These are phyloP conservation scores for Oreochromis niloticus DNA, from an alignment of 2,113 vertebrate species.

Conservation along the genomic window DNA sequence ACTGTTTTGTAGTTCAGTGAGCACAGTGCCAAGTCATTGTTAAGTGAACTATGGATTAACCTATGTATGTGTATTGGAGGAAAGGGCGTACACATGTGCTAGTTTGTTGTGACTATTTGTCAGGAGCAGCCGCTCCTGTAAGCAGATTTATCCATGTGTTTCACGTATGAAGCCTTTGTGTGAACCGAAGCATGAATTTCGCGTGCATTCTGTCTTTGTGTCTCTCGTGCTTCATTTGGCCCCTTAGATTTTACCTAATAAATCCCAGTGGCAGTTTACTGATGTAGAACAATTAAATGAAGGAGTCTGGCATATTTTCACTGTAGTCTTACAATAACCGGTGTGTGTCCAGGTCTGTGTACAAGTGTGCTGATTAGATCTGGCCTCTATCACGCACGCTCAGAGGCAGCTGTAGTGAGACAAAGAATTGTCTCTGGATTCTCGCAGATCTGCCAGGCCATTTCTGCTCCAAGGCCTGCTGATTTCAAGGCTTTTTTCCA, in stretches of 20 bases:
- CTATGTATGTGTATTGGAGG: not conserved
- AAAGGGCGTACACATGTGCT: not conserved
- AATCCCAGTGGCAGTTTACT: not conserved
- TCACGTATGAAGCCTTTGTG: not conserved
- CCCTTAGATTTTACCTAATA: not conserved
- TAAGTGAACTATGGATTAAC: constrained; percentile 11
- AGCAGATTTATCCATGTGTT: not conserved
- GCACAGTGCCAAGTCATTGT: constrained; percentile 75
- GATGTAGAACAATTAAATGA: not conserved
- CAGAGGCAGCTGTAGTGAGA: constrained; percentile 49
- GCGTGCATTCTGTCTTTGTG: not conserved
- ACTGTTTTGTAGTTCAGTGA: constrained; percentile 65
- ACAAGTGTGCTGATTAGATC: constrained; percentile 29
- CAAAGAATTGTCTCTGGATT: constrained; percentile 23
- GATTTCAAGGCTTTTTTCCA: constrained; percentile 37
- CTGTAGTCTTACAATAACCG: not conserved
- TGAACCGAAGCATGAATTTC: not conserved
- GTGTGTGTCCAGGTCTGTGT: constrained; percentile 19
- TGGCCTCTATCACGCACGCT: constrained; percentile 8
- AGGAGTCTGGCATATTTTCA: not conserved
- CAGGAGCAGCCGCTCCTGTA: not conserved
- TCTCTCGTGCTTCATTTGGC: not conserved
- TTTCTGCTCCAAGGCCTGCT: not conserved
- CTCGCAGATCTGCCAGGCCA: not conserved
- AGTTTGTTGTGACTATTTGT: not conserved